Percentiles rank a stretch among this genome's conserved stretches.
phyloP scores from a whole-genome alignment of 2,888 invertebrate genomes.

The Electrophaes corylata region DNA sequence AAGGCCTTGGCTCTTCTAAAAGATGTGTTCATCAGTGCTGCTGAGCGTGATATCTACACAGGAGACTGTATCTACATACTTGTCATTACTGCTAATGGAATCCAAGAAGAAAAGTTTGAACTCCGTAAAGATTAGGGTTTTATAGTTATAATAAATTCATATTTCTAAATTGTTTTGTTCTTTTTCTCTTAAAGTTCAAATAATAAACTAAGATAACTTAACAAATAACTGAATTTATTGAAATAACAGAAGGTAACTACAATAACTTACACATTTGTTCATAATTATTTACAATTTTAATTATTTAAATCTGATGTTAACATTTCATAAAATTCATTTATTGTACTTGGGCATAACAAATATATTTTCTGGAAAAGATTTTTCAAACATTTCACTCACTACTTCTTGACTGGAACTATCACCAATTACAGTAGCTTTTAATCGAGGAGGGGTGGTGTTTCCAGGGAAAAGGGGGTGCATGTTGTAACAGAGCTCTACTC shows the following conservation, averaged over 20 bases:
- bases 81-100: slow-evolving; percentile 94
- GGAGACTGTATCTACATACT: slow-evolving; percentile 95
- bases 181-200: slow-evolving; percentile 6
- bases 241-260: slow-evolving; percentile 71
- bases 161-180: slow-evolving; percentile 24
- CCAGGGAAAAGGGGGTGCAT: slow-evolving; percentile 91
- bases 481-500: slow-evolving; percentile 88
- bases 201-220: slow-evolving; percentile 46
- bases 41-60: slow-evolving; percentile 98
- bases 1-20: slow-evolving; percentile 93
- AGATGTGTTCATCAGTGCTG: slow-evolving; percentile 98
- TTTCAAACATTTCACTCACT: slow-evolving; percentile 77
- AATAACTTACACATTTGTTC: slow-evolving; percentile 71
- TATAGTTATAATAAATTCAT: slow-evolving; percentile 44
- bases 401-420: slow-evolving; percentile 66
- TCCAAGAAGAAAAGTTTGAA: slow-evolving; percentile 89
- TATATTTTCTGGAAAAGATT: slow-evolving; percentile 78
- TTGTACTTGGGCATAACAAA: slow-evolving; percentile 83
- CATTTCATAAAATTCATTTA: slow-evolving; percentile 67
- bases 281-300: slow-evolving; percentile 72
- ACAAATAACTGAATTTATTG: slow-evolving; percentile 74
- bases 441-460: slow-evolving; percentile 87
- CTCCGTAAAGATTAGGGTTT: slow-evolving; percentile 93
- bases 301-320: slow-evolving; percentile 43
- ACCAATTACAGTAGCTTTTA: slow-evolving; percentile 81